phyloP scores from a whole-genome alignment of 2,888 invertebrate genomes.

The Megaustenia siamemsis region DNA sequence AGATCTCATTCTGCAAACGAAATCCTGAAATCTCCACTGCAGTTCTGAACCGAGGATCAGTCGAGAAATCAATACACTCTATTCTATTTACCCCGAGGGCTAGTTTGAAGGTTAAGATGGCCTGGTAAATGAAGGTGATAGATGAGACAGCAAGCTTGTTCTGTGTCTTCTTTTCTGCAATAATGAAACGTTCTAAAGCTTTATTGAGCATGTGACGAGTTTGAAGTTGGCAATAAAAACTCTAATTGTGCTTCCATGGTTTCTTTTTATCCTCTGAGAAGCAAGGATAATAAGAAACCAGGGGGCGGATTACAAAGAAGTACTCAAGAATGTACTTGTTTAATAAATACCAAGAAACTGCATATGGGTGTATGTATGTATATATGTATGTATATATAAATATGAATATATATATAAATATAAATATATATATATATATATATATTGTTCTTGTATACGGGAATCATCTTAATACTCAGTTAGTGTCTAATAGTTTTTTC shows the following conservation, averaged over 20 bases:
- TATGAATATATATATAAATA: constrained; percentile 11
- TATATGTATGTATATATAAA: constrained; percentile 30
- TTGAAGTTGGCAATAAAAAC: not conserved
- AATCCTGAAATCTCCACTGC: not conserved
- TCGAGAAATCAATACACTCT: not conserved
- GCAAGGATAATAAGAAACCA: too few relatives aligned
- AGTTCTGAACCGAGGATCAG: too few relatives aligned
- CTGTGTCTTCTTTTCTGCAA: constrained; percentile 5
- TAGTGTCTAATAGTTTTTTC: not conserved
- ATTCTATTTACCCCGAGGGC: not conserved
- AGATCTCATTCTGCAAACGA: not conserved
- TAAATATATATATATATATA: not conserved
- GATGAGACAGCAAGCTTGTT: not conserved
- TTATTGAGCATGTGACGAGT: constrained; percentile 9
- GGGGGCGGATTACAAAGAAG: too few relatives aligned
- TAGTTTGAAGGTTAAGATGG: not conserved
- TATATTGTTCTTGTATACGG: too few relatives aligned
- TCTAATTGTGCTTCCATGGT: not conserved
- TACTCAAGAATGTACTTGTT: too few relatives aligned
- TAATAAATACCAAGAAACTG: too few relatives aligned
- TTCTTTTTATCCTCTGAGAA: too few relatives aligned
- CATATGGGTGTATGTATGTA: constrained; percentile 27
- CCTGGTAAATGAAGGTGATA: not conserved
- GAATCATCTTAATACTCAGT: too few relatives aligned
- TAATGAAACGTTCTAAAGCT: not conserved